phyloP scores from a whole-genome alignment of 2,797 vertebrate genomes.

The Rhynchotus rufescens region DNA sequence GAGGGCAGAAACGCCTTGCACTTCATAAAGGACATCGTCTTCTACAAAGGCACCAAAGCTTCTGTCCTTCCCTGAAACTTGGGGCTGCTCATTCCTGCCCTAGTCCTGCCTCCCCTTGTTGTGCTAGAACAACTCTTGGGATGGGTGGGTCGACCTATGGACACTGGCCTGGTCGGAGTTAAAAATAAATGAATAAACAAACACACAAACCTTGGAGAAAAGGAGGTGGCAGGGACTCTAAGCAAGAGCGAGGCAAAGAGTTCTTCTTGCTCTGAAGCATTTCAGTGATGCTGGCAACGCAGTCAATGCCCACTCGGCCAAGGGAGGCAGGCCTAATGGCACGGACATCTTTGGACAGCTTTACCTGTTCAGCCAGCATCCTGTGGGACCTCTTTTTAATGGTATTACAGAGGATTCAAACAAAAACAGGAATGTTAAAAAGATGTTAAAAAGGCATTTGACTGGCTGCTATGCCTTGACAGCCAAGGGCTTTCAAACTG shows the following conservation, averaged over 20 bases:
- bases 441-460: not conserved
- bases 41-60: not conserved
- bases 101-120: not conserved
- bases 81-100: not conserved
- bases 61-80: not conserved
- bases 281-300: not conserved
- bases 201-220: not conserved
- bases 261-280: not conserved
- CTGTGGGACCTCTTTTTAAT: not conserved
- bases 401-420: not conserved
- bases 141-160: not conserved
- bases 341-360: not conserved
- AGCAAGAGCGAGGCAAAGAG: not conserved
- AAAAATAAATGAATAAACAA: not conserved
- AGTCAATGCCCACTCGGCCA: not conserved
- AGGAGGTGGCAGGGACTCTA: not conserved
- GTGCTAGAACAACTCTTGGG: not conserved
- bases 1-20: not conserved
- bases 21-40: not conserved
- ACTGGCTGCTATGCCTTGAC: not conserved
- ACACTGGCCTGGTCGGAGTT: not conserved
- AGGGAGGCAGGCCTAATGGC: rapidly evolving
- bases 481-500: not conserved
- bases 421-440: not conserved
- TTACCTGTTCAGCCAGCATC: not conserved